A percentile compares a stretch with the other conserved stretches of the same genome.
These are phyloP conservation scores for Falco rusticolus DNA, from an alignment of 2,797 vertebrate species.

Conservation along the genomic window DNA sequence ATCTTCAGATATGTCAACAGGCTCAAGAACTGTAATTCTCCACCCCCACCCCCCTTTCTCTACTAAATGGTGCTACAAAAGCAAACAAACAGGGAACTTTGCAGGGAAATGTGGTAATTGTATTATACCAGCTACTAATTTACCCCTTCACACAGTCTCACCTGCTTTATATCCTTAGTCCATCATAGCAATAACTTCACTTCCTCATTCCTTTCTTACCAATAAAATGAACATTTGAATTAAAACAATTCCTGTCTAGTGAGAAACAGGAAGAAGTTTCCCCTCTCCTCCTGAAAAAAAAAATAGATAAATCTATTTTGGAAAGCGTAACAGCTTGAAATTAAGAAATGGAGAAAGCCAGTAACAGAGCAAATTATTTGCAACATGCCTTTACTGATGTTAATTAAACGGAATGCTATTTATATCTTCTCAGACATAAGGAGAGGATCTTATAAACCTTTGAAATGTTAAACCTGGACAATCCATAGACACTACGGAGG, in stretches of 20 bases:
- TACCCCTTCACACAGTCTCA: background rate
- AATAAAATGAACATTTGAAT: background rate
- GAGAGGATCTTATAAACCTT: conserved; percentile 13
- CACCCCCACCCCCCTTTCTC: background rate
- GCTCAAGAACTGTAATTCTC: background rate
- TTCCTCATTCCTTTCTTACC: background rate
- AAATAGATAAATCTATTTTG: background rate
- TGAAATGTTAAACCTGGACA: conserved; percentile 17
- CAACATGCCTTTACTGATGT: background rate
- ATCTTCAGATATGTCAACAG: background rate
- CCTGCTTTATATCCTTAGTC: background rate
- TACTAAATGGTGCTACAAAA: background rate
- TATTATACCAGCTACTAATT: background rate
- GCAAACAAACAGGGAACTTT: background rate
- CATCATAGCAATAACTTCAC: background rate
- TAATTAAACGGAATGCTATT: conserved; percentile 28
- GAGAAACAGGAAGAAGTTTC: background rate
- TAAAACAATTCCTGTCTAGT: background rate
- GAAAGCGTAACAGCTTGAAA: conserved; percentile 16
- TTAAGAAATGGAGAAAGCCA: background rate
- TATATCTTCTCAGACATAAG: background rate
- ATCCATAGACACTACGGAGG: background rate
- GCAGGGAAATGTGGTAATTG: background rate
- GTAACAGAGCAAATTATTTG: background rate
- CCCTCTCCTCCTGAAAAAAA: background rate